A percentile compares a stretch with the other conserved stretches of the same genome.
phyloP scores from a whole-genome alignment of 2,113 vertebrate species.

The Lucifuga dentata region DNA sequence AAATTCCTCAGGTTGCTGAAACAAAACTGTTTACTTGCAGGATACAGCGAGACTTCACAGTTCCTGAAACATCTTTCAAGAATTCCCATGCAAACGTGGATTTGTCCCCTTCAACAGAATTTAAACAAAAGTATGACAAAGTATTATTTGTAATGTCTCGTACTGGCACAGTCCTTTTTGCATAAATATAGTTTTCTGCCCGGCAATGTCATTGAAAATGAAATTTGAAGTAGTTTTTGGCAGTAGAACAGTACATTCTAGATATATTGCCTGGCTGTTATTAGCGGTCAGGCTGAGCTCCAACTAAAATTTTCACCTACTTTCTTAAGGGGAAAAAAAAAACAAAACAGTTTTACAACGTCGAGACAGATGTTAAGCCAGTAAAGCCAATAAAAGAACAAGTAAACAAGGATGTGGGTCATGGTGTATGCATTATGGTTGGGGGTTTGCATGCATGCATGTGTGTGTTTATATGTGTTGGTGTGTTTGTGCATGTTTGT shows the following conservation, averaged over 20 bases:
- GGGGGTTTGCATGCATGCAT: neutral
- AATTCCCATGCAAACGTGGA: neutral
- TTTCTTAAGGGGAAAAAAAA: slow-evolving; percentile 10
- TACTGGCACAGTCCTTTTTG: neutral
- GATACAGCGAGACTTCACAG: neutral
- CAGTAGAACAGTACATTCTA: neutral
- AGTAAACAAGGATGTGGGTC: neutral
- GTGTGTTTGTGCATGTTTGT: no score
- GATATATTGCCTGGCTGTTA: neutral
- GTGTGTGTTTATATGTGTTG: neutral
- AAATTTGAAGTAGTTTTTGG: neutral
- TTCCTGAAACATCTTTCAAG: slow-evolving; percentile 25
- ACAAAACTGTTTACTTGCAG: slow-evolving; percentile 31
- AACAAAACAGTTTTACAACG: neutral
- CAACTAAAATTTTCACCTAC: neutral
- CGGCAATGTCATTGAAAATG: no score
- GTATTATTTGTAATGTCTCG: neutral
- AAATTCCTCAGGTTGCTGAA: slow-evolving; percentile 66
- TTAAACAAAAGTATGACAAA: neutral
- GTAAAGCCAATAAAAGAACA: neutral
- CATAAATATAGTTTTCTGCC: neutral
- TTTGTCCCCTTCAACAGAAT: neutral
- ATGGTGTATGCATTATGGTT: neutral
- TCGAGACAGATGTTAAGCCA: neutral
- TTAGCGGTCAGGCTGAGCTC: neutral